Base-by-base conservation (phyloP, 2,888 invertebrate species). In the Mellilla xanthometata region DNA sequence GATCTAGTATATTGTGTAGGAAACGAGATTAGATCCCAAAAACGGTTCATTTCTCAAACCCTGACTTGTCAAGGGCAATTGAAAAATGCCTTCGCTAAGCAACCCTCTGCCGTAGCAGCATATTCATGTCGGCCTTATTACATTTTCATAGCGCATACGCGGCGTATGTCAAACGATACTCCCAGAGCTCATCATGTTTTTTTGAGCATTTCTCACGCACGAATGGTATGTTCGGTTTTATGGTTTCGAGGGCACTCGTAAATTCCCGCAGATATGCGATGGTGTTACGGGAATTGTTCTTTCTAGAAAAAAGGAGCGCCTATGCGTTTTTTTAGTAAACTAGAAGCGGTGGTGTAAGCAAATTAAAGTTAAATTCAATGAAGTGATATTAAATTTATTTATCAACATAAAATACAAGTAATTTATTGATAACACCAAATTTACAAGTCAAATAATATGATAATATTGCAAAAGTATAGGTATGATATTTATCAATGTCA, bases 61-160 rank as follows among this genome's bases (percentile, higher is more conserved):
- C 6, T 19, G 15, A 6, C 15, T 19, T 19, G 15, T 19, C 1
- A 24, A 24, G 29, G 15, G 11, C 29, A 35, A 34, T 24, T 43
- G 43, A 24, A 26, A 19, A 36, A 11, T 19, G 8, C 24, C 27
- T 22, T 15, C 7, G 3, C 8, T 11, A 26, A 43, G 26, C 27
- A 27, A n/a, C 22, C 27, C 27, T 36, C 26, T 4, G 24, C 26
- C 19, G 19, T 38, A 49, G 51, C 56, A 54, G 49, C 15, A 62
- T 47, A 41, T 43, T 38, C 41, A 39, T 44, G 49, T 35, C 49
- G 33, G 39, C 54, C 62, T 61, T 60, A 66, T 69, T 69, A 65
- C 58, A 65, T 61, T 69, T 69, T 69, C 68, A 66, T 66, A 42
- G 54, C 35, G 52, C 58, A 52, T 45, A 38, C 39, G 34, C 27